Conservation (phyloP, 2,113 vertebrate genomes). For the Gymnogyps californianus region DNA sequence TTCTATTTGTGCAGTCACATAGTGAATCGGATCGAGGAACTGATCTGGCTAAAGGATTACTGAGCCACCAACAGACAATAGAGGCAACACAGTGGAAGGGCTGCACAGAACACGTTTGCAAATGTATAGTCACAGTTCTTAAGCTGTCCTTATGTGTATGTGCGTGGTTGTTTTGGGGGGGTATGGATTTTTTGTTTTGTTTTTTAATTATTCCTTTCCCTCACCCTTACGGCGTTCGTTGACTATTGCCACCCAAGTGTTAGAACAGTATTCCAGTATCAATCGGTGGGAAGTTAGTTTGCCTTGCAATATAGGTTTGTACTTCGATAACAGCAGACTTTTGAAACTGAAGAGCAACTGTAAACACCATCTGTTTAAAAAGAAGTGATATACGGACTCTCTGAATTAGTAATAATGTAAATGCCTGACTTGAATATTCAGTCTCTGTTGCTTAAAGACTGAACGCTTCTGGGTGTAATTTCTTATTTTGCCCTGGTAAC, state of each 20-base stretch:
- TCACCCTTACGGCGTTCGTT: background rate
- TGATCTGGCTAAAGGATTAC: background rate
- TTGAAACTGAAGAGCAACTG: background rate
- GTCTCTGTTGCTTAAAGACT: background rate
- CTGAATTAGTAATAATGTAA: background rate
- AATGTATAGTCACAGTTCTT: background rate
- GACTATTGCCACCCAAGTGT: background rate
- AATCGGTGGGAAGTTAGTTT: background rate
- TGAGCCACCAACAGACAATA: background rate
- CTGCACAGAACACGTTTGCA: background rate
- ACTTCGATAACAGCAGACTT: background rate
- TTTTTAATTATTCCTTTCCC: background rate
- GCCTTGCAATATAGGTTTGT: background rate
- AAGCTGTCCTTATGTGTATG: background rate
- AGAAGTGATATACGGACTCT: background rate
- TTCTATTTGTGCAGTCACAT: background rate
- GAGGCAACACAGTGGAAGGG: background rate
- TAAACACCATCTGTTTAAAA: background rate
- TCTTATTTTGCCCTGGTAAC: background rate
- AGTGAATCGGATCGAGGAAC: background rate
- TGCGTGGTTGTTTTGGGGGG: background rate
- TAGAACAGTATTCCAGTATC: background rate
- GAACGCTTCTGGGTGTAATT: background rate
- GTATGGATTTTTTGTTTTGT: background rate
- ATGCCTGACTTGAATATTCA: background rate